Conservation (phyloP, 1,140 invertebrate genomes). For the Harlomillsia oculata region DNA sequence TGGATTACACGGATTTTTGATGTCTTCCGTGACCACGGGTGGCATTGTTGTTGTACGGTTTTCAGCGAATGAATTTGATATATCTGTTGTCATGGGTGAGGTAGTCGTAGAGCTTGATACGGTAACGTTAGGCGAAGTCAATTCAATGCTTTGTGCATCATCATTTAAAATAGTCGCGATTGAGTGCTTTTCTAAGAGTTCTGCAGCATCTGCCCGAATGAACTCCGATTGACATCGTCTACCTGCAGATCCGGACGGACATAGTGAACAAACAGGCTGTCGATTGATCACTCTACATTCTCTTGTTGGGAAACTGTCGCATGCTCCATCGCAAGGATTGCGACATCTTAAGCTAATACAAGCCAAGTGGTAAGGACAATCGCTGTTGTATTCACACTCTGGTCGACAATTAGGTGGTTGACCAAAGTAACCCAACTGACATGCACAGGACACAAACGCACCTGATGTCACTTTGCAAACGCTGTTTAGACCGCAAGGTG, state of each 20-base stretch:
- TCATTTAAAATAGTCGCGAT: no score
- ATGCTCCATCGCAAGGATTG: conserved; percentile 47
- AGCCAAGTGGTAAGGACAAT: conserved; percentile 17
- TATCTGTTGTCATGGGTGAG: no score
- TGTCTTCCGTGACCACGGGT: neutral
- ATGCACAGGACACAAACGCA: conserved; percentile 61
- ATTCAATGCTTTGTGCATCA: no score
- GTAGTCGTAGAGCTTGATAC: no score
- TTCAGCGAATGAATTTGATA: no score
- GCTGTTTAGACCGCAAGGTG: no score
- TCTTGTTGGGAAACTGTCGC: conserved; percentile 3
- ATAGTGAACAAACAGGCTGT: conserved; percentile 8
- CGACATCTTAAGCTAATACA: conserved; percentile 13
- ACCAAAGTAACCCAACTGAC: conserved; percentile 49
- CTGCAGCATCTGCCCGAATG: no score
- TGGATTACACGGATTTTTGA: conserved; percentile 7
- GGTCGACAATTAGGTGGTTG: conserved; percentile 59
- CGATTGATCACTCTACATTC: conserved; percentile 22
- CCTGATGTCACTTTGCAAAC: no score
- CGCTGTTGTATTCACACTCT: conserved; percentile 17
- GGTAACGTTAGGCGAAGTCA: no score
- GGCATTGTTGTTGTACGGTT: neutral
- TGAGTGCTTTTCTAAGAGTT: no score
- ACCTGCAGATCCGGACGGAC: conserved; percentile 50
- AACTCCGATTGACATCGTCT: conserved; percentile 6